Conservation (phyloP, 2,888 invertebrate genomes). For the Hypomecis atomaria region DNA sequence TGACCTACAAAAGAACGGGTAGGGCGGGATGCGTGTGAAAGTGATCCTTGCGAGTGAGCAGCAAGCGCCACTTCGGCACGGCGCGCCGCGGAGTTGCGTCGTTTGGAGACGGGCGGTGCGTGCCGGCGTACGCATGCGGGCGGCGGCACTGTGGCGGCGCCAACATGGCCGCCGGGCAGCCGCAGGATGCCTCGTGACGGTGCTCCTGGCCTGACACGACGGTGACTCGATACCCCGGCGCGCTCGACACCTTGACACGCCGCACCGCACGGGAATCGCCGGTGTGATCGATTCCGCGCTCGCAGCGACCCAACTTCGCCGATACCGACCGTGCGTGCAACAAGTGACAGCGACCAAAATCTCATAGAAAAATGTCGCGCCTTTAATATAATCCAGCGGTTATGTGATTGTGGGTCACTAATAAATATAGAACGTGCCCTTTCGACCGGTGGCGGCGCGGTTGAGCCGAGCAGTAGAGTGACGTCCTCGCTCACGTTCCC, state of each 20-base stretch:
- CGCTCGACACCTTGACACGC: conserved; percentile 72
- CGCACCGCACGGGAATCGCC: conserved; percentile 63
- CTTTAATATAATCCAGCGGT: conserved; percentile 64
- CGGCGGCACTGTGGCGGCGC: conserved; percentile 83
- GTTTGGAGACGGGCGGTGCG: conserved; percentile 70
- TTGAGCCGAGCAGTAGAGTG: conserved; percentile 75
- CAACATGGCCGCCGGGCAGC: conserved; percentile 84
- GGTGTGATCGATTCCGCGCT: conserved; percentile 69
- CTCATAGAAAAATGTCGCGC: conserved; percentile 61
- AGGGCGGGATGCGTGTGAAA: conserved; percentile 51
- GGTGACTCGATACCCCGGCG: conserved; percentile 72
- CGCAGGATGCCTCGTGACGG: conserved; percentile 80
- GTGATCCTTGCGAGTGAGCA: conserved; percentile 57
- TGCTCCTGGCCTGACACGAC: conserved; percentile 75
- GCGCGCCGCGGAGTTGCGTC: conserved; percentile 65
- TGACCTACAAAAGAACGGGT: conserved; percentile 80
- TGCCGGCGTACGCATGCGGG: conserved; percentile 83
- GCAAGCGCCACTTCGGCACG: conserved; percentile 61
- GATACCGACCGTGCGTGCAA: conserved; percentile 74
- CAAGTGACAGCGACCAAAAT: conserved; percentile 75
- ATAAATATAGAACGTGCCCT: conserved; percentile 82
- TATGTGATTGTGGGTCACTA: conserved; percentile 75
- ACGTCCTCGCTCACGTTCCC: conserved; percentile 78
- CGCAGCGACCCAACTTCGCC: conserved; percentile 58
- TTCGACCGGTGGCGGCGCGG: conserved; percentile 77